phyloP scores from a whole-genome alignment of 1,140 invertebrate species.

The Acyrthosiphon pisum region DNA sequence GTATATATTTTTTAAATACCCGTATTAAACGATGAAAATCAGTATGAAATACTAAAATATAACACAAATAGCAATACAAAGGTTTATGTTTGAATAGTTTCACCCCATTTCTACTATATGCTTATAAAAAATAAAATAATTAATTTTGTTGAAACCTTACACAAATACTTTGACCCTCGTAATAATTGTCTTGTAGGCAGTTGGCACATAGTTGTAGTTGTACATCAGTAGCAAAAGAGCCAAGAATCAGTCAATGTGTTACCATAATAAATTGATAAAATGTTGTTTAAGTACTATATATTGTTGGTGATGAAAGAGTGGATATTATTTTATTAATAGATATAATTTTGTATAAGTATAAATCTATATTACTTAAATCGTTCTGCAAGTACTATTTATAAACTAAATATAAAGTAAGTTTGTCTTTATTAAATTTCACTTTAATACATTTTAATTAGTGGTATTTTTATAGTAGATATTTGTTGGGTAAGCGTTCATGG shows the following conservation, averaged over 20 bases:
- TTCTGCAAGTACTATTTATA: not conserved
- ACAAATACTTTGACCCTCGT: not conserved
- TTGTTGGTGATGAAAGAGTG: not conserved
- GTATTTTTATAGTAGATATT: not conserved
- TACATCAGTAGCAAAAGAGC: not conserved
- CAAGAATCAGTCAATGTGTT: not conserved
- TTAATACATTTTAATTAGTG: not conserved
- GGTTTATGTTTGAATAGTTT: not conserved
- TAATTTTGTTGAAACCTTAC: constrained; percentile 31
- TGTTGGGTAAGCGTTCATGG: not conserved
- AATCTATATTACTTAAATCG: not conserved
- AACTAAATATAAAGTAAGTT: constrained; percentile 4
- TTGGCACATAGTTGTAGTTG: not conserved
- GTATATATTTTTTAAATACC: too few species aligned
- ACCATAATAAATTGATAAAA: not conserved
- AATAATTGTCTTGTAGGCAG: not conserved
- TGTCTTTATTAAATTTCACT: not conserved
- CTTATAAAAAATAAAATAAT: not conserved
- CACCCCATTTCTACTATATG: not conserved
- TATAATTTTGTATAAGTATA: not conserved
- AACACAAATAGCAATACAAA: not conserved
- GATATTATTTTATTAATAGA: not conserved
- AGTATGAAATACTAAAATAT: not conserved
- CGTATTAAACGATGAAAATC: not conserved
- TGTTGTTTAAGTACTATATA: not conserved